Evolutionary conservation across 2,797 vertebrate genomes (phyloP), one percentile per base, ranked within the genome.

Genomic region (Phoxinus dragarum): DNA sequence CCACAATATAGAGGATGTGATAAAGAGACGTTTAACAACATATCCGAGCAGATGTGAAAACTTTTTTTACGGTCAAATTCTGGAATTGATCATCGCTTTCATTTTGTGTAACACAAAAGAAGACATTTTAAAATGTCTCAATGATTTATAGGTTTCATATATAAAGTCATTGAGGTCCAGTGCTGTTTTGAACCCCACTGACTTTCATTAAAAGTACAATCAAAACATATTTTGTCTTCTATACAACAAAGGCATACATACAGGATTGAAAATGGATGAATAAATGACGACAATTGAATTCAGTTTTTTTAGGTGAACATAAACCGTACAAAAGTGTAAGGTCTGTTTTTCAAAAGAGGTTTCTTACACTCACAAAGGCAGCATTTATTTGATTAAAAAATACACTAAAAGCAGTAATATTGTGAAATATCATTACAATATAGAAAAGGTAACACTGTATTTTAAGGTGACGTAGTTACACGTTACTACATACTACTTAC

Each of bases 21-120:
- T 85, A 80, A 80, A 80, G 42, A 85, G 84, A 80, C 56, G 17
- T 80, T 85, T 54, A 80, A 80, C 56, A 80, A 80, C 76, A 72
- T 80, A 79, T 27, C 23, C 59, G 10, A 40, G 47, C 67, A 19
- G 34, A 40, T 80, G 67, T 52, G 76, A 64, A 27, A 72, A 79
- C 38, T 5, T 64, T 61, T 31, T 61, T 31, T 16, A 64, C 1
- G 0, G 3, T 21, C 9, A 21, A 16, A 52, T 40, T 49, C 59
- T 23, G 69, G n/a, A 82, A 82, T n/a, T 27, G 12, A 19, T 36
- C 7, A 1, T 27, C 27, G 27, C 12, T 54, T 21, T 6, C 34
- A 11, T 54, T 23, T 5, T 38, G 54, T 61, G 75, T 23, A 27
- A 77, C 12, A 77, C 73, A 76, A 23, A 31, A 34, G 4, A 73